A percentile compares a stretch with the other conserved stretches of the same genome.
These are phyloP conservation scores for Pemphigus obesinymphae DNA, from an alignment of 1,140 invertebrate genomes.

Conservation along the genomic window DNA sequence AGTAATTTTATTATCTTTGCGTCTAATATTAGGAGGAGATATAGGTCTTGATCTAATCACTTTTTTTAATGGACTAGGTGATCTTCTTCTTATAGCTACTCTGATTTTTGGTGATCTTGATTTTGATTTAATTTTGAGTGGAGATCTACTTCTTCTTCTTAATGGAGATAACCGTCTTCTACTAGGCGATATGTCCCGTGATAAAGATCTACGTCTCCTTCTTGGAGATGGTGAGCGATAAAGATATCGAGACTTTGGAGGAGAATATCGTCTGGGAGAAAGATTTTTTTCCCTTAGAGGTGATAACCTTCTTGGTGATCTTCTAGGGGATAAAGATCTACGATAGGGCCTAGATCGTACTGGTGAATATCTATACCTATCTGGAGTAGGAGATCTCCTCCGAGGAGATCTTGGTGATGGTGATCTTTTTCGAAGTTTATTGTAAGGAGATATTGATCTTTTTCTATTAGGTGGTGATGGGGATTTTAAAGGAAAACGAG, in stretches of 20 bases:
- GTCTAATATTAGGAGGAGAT: constrained; percentile 1
- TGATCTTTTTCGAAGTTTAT: constrained; percentile 25
- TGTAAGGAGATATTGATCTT: constrained; percentile 30
- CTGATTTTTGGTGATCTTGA: constrained; percentile 24
- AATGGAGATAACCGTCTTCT: constrained; percentile 33
- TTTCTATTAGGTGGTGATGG: constrained; percentile 23
- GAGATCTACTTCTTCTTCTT: constrained; percentile 35
- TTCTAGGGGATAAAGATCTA: constrained; percentile 14
- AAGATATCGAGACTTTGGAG: constrained; percentile 6
- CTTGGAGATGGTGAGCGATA: constrained; percentile 36
- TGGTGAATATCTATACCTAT: constrained; percentile 33
- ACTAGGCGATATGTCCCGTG: constrained; percentile 5
- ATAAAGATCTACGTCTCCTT: constrained; percentile 18
- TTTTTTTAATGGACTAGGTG: constrained; percentile 31
- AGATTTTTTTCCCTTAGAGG: constrained; percentile 33
- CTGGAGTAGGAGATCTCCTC: constrained; percentile 23
- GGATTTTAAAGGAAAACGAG: neutral
- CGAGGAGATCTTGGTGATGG: constrained; percentile 8
- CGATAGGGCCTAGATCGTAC: neutral
- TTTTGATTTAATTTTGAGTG: constrained; percentile 10
- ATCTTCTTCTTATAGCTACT: constrained; percentile 1
- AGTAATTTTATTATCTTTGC: constrained; percentile 13
- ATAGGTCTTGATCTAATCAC: neutral
- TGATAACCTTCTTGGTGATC: constrained; percentile 10
- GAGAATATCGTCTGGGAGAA: constrained; percentile 10